Evolutionary conservation across 2,888 invertebrate species (phyloP), one percentile per base, ranked within the genome.

Genomic region (Synanthedon vespiformis): DNA sequence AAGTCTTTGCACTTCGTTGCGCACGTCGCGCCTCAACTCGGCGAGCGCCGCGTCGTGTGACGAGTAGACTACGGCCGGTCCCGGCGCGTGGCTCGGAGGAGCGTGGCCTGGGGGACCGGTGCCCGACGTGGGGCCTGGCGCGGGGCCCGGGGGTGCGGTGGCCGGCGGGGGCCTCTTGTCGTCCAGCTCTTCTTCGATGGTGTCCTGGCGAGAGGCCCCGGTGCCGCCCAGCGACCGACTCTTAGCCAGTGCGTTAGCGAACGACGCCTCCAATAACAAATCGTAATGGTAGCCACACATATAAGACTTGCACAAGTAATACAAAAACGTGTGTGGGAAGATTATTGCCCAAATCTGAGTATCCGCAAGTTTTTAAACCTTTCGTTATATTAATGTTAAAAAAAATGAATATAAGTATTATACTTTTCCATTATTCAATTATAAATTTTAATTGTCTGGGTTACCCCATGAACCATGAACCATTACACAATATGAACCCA

Each of bases 121-220:
- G 68, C 64, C 65, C 55, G 16, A 57, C 40, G 41, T 58, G 56
- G 78, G 61, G 27, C 76, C 52, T 66, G 56, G 48, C 52, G 77
- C 74, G 53, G 75, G 63, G 48, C 74, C 41, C 70, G 62, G 27
- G 56, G 40, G 64, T 55, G 27, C 70, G 65, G 59, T 64, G 69
- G 64, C 64, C 63, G 55, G 63, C 52, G 49, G 63, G 53, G 44
- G 61, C 67, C 70, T 69, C 62, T 82, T 75, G 61, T 89, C 90
- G 48, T 90, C 91, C 53, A 89, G 86, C 57, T 89, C 89, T 73
- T 94, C 94, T 70, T 94, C 94, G 63, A 95, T 94, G 52, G 94
- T 94, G 69, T 94, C 94, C 71, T 93, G 93, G 41, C 93, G 88
- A 48, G 58, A 59, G 48, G 64, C 75, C 74, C 63, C 88, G 87